These are phyloP conservation scores for Riptortus pedestris DNA, from an alignment of 1,140 invertebrate species.

Conservation along the genomic window DNA sequence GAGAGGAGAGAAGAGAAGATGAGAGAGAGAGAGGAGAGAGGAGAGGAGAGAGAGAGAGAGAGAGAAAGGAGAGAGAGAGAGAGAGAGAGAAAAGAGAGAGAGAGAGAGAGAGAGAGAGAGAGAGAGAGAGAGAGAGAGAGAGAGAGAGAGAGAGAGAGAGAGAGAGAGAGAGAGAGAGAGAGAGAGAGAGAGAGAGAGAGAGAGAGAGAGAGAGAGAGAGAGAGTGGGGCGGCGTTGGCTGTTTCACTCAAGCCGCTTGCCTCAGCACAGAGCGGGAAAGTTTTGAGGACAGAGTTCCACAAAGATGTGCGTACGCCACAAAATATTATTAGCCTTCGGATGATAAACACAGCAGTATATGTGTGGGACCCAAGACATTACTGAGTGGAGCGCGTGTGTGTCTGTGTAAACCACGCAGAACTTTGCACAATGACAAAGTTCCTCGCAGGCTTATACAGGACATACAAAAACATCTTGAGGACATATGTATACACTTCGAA, in stretches of 20 bases:
- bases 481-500: no score
- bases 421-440: no score
- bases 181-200: constrained; percentile 21
- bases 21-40: constrained; percentile 17
- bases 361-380: no score
- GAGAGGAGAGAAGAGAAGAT: background rate
- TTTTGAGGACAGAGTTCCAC: no score
- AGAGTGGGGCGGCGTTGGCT: background rate
- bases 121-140: constrained; percentile 21
- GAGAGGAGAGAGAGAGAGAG: background rate
- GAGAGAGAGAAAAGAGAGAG: constrained; percentile 13
- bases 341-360: no score
- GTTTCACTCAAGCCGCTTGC: background rate
- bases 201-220: constrained; percentile 21
- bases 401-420: no score
- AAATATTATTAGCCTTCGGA: no score
- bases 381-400: no score
- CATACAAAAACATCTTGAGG: no score
- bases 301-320: no score
- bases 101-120: constrained; percentile 12
- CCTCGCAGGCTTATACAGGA: no score
- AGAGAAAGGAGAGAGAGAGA: constrained; percentile 13
- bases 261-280: no score
- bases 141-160: constrained; percentile 21
- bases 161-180: constrained; percentile 21